Base-by-base conservation (phyloP, 2,888 invertebrate genomes). In the Lasioglossum marginatum region DNA sequence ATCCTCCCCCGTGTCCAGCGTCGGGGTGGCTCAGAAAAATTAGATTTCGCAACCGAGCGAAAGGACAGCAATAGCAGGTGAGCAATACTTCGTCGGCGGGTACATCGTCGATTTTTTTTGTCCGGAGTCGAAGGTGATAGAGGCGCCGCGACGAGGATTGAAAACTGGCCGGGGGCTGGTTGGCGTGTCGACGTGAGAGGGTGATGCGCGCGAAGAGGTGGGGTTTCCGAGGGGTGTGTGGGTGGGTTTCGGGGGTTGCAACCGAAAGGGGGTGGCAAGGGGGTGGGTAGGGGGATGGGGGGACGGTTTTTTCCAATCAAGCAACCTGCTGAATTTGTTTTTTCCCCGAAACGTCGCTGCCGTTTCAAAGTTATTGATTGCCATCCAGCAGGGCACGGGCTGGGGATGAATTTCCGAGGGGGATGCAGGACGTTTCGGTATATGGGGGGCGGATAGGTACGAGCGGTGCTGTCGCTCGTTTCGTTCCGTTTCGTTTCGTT, bases 341-440 rank as follows among this genome's bases (percentile, higher is more conserved):
- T 92, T 93, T 91, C 92, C 90, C 92, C 91, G 90, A 91, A 92
- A 92, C 92, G 92, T 92, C 92, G 92, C 89, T 92, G 91, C 89
- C 89, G 91, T 93, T 92, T 89, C 90, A 90, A 91, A 92, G 92
- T 93, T 93, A 94, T 94, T 94, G 94, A 94, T 94, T 93, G 93
- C 91, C 91, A 90, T 89, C 85, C 85, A 85, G 86, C 78, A 70
- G 88, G 90, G 81, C 48, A 76, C 74, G 66, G 83, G 12, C 31
- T 52, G 74, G 48, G 81, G 85, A 57, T 79, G 82, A 84, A 66
- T 66, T 78, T 78, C 57, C 81, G 83, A 85, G 88, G 88, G 89
- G 87, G 87, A 85, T 79, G 88, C 87, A 85, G 90, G 82, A 89
- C 85, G 90, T 90, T 89, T 89, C 78, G 84, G 80, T 87, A 91